Evolutionary conservation across 2,888 invertebrate species (phyloP), one percentile per base, ranked within the genome.

Genomic region (Drosophila meridionalis): DNA sequence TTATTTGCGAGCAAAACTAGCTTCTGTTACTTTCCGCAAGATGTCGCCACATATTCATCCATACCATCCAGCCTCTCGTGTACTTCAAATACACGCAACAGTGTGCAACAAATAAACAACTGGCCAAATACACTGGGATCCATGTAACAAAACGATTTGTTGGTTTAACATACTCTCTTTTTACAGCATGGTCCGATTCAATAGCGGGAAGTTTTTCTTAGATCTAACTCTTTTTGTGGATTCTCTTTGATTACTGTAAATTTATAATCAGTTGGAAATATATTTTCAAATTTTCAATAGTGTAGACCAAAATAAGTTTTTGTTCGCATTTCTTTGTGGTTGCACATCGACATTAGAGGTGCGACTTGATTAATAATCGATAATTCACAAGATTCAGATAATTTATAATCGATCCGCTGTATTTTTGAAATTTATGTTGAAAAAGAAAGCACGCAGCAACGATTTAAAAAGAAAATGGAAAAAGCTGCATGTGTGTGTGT

Each of bases 91-190:
- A 48, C 34, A 66, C n/a, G 26, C 5, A 66, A 66, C 53, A 67
- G 55, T 55, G 45, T 32, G 47, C 55, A 67, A 69, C 68, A 50
- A 67, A 67, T 28, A 32, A 68, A 58, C 58, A 45, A 48, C n/a
- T 40, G 48, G 20, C 28, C 47, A 20, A 36, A 28, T 28, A 20
- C n/a, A 56, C 0, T 30, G n/a, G 14, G 26, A 12, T 38, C 36
- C 36, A 6, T 26, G 9, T 34, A 58, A 36, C 58, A 55, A 32
- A 28, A 36, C 28, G 14, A 9, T 14, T 61, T 5, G 8, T 14
- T 50, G 7, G 28, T 28, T 47, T 60, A 60, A 48, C 26, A 58
- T 58, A 43, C n/a, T 30, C 47, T 47, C 20, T 34, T 14, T 45
- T 34, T 34, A 12, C 34, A 34, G 32, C 34, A 8, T 20, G 32